Evolutionary conservation across 2,888 invertebrate species (phyloP).

Genomic region (Liodrosophila aerea): DNA sequence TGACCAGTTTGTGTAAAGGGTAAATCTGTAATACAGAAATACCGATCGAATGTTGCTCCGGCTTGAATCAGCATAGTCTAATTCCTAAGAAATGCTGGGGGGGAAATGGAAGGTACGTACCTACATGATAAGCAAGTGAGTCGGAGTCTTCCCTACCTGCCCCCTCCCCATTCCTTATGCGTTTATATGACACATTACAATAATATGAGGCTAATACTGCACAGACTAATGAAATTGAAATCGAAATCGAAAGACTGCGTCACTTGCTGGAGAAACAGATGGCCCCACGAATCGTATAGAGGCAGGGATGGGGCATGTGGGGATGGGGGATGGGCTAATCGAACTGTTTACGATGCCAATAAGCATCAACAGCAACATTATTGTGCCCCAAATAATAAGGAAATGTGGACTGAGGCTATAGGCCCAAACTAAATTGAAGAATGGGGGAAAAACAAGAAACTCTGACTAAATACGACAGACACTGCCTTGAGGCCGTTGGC

Average conservation of each 20-base stretch:
- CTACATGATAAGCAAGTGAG: conserved; percentile 32
- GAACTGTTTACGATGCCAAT: conserved; percentile 52
- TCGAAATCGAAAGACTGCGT: conserved; percentile 27
- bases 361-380: conserved; percentile 34
- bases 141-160: not conserved
- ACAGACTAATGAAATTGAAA: conserved; percentile 44
- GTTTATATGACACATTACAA: conserved; percentile 29
- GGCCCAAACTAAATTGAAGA: not conserved
- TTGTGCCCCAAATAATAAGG: conserved; percentile 21
- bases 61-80: too few species aligned
- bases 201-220: conserved; percentile 13
- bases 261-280: conserved; percentile 50
- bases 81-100: too few species aligned
- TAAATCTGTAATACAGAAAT: too few species aligned
- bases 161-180: not conserved
- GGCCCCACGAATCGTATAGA: conserved; percentile 1
- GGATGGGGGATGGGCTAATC: not conserved
- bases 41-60: too few species aligned
- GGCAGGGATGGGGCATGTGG: too few species aligned
- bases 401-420: conserved; percentile 9
- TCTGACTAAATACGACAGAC: too few species aligned
- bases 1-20: too few species aligned
- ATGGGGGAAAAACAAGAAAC: not conserved
- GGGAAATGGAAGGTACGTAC: not conserved
- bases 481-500: not conserved